Percentiles rank a stretch among this genome's conserved stretches.
phyloP scores from a whole-genome alignment of 2,113 vertebrate species.

The Callaeas wilsoni region DNA sequence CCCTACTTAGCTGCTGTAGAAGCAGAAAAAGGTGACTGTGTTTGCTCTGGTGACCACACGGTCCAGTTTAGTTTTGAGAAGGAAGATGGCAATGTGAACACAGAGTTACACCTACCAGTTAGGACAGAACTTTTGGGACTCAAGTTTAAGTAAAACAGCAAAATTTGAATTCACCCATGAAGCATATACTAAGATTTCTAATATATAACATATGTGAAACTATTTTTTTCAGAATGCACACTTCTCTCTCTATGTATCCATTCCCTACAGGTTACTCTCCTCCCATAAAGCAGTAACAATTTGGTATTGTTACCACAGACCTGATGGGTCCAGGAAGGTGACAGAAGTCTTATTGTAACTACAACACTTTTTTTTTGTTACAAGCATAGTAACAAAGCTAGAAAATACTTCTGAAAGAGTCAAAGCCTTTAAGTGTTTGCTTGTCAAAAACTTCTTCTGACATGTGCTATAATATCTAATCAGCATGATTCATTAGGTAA shows the following conservation, averaged over 20 bases:
- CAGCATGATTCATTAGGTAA: constrained; percentile 8
- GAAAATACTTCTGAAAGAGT: not conserved
- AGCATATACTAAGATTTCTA: not conserved
- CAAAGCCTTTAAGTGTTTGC: not conserved
- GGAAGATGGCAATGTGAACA: not conserved
- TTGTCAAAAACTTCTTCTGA: not conserved
- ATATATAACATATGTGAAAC: not conserved
- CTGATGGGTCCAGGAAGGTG: too few relatives aligned
- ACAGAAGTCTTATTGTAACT: not conserved
- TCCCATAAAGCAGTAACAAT: not conserved
- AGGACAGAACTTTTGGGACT: not conserved
- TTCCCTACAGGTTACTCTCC: not conserved
- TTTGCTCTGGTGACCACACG: not conserved
- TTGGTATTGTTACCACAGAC: not conserved
- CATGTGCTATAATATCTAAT: not conserved
- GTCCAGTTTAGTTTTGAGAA: not conserved
- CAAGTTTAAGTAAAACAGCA: not conserved
- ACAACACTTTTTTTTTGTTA: not conserved
- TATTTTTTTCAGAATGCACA: not conserved
- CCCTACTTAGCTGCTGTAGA: not conserved
- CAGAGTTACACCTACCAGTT: not conserved
- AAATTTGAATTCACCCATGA: not conserved
- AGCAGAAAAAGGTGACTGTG: not conserved
- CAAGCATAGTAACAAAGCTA: not conserved
- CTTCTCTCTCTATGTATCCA: not conserved